Conservation (phyloP, 2,888 invertebrate species). For the Drepana falcataria region DNA sequence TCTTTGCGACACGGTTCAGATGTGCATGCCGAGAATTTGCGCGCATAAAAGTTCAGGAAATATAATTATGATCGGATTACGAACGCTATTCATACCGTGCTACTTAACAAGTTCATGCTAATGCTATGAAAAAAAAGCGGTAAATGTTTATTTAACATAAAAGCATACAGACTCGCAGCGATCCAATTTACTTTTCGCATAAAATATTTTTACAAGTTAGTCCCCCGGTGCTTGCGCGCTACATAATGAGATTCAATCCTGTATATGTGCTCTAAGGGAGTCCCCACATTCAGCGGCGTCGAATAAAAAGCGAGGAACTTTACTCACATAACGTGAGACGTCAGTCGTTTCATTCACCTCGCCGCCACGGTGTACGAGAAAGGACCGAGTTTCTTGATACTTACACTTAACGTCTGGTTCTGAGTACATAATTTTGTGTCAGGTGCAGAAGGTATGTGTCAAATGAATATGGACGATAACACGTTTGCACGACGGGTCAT, state of each 20-base stretch:
- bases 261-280: neutral
- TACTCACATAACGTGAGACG: neutral
- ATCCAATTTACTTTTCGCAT: neutral
- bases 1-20: neutral
- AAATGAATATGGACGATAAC: too few relatives aligned
- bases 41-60: too few relatives aligned
- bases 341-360: neutral
- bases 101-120: neutral
- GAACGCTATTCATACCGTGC: neutral
- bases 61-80: too few relatives aligned
- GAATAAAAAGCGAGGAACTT: neutral
- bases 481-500: too few relatives aligned
- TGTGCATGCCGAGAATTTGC: too few relatives aligned
- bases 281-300: neutral
- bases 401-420: neutral
- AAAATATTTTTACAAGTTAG: conserved; percentile 1
- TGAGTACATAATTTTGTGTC: too few relatives aligned
- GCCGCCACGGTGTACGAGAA: neutral
- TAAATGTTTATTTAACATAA: neutral
- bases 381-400: neutral
- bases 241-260: conserved; percentile 2
- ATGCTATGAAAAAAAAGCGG: neutral
- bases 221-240: conserved; percentile 1
- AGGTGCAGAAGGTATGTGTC: too few relatives aligned
- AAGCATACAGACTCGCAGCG: neutral